Evolutionary conservation across 2,113 vertebrate species (phyloP), one percentile per base, ranked within the genome.

Genomic region (Syngnathus scovelli): DNA sequence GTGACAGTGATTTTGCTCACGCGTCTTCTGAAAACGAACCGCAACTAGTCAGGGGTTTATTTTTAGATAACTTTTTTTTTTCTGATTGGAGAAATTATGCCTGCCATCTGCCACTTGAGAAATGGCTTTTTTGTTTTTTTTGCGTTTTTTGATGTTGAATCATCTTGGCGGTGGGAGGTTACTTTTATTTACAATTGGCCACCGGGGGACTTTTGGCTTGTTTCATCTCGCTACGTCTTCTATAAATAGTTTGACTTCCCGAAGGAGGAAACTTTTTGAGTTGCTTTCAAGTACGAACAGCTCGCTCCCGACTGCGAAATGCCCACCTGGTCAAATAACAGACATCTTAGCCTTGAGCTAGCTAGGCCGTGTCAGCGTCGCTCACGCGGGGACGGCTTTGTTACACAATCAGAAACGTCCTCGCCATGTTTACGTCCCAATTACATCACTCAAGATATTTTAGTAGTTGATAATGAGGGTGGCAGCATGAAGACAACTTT

Each of bases 111-210:
- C 77, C 83, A 52, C 85, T 77, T 78, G 81, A 85, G 84, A 86
- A 79, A 79, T 85, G 71, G 74, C 51, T 63, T 69, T 79, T 55
- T 76, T 77, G 78, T n/a, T n/a, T 49, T 19, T 60, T 60, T 71
- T 19, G 46, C 12, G 16, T 58, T 15, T 41, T 87, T 84, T 87
- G 80, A 87, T 80, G 79, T 78, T 59, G 70, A 79, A 69, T 85
- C 59, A 70, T 80, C 80, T 72, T 67, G 60, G 62, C 78, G 64
- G 72, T 74, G 56, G 56, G 76, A 81, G 75, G 72, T 70, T 73
- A 73, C 70, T 87, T 87, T 79, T 88, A 84, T 89, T 85, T 87
- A 84, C 83, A 76, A 76, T 75, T 70, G 74, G 67, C 77, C 80
- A 74, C 85, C 82, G 79, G 72, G 82, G 75, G 82, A 87, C 58